Percentiles rank a stretch among this genome's conserved stretches.
These are phyloP conservation scores for Sprattus sprattus DNA, from an alignment of 2,113 vertebrate species.

Conservation along the genomic window DNA sequence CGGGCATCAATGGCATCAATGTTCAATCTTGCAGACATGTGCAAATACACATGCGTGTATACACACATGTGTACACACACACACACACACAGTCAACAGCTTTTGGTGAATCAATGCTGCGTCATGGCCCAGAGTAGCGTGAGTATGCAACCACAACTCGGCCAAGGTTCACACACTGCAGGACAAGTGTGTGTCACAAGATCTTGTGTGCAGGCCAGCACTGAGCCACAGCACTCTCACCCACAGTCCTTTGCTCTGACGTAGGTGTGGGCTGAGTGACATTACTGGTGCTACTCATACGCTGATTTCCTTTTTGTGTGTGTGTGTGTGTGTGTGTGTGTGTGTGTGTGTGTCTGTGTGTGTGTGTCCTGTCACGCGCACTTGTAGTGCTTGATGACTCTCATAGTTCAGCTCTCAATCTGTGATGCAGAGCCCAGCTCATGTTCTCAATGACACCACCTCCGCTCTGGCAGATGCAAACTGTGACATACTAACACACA, in stretches of 20 bases:
- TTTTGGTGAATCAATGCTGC: neutral
- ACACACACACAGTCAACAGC: neutral
- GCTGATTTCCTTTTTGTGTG: neutral
- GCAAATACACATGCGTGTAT: neutral
- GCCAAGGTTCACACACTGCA: neutral
- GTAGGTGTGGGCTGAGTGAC: neutral
- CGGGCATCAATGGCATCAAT: conserved; percentile 9
- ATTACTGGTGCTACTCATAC: conserved; percentile 2
- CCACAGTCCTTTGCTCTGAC: neutral
- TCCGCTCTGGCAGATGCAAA: neutral
- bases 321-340: neutral
- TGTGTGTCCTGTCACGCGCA: neutral
- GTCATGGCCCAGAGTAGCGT: neutral
- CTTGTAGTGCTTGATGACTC: no score
- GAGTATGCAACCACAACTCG: neutral
- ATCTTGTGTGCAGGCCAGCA: neutral
- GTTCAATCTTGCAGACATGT: neutral
- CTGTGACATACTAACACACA: neutral
- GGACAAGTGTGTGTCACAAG: neutral
- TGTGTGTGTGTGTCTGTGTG: neutral
- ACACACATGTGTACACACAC: neutral
- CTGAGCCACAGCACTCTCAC: neutral
- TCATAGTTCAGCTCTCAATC: no score
- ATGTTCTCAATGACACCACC: neutral
- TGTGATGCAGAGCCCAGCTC: neutral